Percentiles rank a stretch among this genome's conserved stretches.
These are phyloP conservation scores for Cardinalis cardinalis DNA, from an alignment of 2,113 vertebrate species.

Conservation along the genomic window DNA sequence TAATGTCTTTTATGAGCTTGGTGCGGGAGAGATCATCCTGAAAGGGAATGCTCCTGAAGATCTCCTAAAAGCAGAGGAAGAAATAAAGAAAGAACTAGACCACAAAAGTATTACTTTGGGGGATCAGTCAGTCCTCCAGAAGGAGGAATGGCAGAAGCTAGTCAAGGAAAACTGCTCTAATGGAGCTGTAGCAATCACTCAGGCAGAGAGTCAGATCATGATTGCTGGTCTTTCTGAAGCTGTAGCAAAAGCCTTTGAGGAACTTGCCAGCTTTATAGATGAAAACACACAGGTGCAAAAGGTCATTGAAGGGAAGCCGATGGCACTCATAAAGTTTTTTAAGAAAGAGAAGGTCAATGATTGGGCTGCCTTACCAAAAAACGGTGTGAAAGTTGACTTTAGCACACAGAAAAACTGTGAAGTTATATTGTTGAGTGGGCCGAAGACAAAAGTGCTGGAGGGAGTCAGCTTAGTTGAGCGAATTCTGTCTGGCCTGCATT, in stretches of 20 bases:
- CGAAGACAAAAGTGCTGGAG: conserved; percentile 61
- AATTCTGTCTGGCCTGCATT: conserved; percentile 41
- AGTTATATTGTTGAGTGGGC: conserved; percentile 73
- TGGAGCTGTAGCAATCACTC: conserved; percentile 51
- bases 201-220: conserved; percentile 52
- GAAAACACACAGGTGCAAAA: conserved; percentile 70
- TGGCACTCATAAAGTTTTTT: conserved; percentile 70
- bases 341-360: neutral
- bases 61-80: conserved; percentile 71
- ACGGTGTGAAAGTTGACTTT: conserved; percentile 64
- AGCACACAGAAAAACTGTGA: neutral
- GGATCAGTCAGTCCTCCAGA: conserved; percentile 67
- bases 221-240: conserved; percentile 71
- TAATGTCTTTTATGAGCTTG: conserved; percentile 71
- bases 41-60: conserved; percentile 40
- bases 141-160: conserved; percentile 71
- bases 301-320: conserved; percentile 43
- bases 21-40: conserved; percentile 51
- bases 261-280: conserved; percentile 72
- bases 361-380: conserved; percentile 24
- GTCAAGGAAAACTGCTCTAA: conserved; percentile 16
- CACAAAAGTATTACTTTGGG: conserved; percentile 66
- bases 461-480: conserved; percentile 28
- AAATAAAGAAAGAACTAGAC: conserved; percentile 63
- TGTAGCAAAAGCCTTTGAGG: conserved; percentile 44